phyloP scores from a whole-genome alignment of 2,888 invertebrate species.

The Hoplodrina blanda region DNA sequence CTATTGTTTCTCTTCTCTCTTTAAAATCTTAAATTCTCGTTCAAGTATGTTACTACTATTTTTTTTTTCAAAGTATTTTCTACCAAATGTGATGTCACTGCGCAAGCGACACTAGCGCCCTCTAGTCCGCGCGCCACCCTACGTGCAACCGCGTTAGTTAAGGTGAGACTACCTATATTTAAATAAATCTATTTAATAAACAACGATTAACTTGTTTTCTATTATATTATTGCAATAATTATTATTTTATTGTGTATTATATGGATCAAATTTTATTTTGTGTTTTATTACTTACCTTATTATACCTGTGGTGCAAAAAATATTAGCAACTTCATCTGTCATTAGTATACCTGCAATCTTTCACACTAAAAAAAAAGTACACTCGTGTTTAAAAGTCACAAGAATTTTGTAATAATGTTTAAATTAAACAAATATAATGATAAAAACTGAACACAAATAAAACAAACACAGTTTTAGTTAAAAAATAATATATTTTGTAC shows the following conservation, averaged over 20 bases:
- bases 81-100: conserved; percentile 13
- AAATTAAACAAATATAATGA: background rate
- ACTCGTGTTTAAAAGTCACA: no score
- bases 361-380: no score
- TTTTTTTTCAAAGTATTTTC: background rate
- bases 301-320: background rate
- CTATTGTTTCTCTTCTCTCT: background rate
- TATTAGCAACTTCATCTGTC: no score
- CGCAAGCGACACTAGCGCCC: conserved; percentile 65
- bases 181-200: conserved; percentile 80
- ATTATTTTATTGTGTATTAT: conserved; percentile 85
- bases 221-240: conserved; percentile 78
- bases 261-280: conserved; percentile 82
- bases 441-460: conserved; percentile 43
- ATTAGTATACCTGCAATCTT: no score
- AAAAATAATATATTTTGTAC: conserved; percentile 86
- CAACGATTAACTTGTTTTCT: conserved; percentile 83
- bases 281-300: conserved; percentile 65
- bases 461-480: conserved; percentile 82
- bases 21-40: no score
- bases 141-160: conserved; percentile 74
- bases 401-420: no score
- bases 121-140: conserved; percentile 81
- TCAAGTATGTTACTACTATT: background rate
- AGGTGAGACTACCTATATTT: conserved; percentile 72